These are phyloP conservation scores for Parnassius orleans DNA, from an alignment of 2,888 invertebrate genomes.

Conservation along the genomic window DNA sequence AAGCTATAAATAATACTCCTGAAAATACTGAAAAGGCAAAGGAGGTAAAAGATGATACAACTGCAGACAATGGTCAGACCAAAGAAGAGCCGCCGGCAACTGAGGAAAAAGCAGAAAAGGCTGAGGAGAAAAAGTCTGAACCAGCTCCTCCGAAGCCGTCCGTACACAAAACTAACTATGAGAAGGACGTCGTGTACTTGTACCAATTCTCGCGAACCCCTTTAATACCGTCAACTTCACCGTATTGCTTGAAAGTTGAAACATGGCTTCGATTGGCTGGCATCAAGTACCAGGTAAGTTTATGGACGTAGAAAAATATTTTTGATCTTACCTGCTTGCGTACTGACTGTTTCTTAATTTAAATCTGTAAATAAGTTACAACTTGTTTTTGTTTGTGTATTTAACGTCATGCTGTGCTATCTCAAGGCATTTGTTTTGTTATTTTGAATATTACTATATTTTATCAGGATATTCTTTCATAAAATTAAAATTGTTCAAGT, in stretches of 20 bases:
- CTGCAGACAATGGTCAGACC: constrained; percentile 70
- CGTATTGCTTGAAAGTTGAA: constrained; percentile 97
- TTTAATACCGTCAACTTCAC: constrained; percentile 93
- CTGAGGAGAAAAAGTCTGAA: constrained; percentile 81
- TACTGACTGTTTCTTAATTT: constrained; percentile 29
- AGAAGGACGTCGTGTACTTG: constrained; percentile 95
- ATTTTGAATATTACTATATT: neutral
- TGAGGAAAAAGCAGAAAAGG: constrained; percentile 74
- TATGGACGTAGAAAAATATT: constrained; percentile 8
- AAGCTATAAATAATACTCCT: constrained; percentile 86
- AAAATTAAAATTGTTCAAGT: neutral
- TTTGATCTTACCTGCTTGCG: constrained; percentile 39
- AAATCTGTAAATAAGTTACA: constrained; percentile 14
- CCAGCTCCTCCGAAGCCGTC: constrained; percentile 87
- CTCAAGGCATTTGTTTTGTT: constrained; percentile 1
- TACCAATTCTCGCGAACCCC: constrained; percentile 96
- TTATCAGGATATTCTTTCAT: neutral
- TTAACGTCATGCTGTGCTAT: constrained; percentile 19
- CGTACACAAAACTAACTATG: constrained; percentile 93
- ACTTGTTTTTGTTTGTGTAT: constrained; percentile 21
- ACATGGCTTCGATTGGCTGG: constrained; percentile 96
- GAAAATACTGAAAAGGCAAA: constrained; percentile 83
- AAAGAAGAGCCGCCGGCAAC: constrained; percentile 68
- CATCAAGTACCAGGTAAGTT: constrained; percentile 95
- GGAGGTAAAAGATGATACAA: constrained; percentile 78